Base-by-base conservation (phyloP, 1,140 invertebrate genomes). In the Eubasilissa regina region DNA sequence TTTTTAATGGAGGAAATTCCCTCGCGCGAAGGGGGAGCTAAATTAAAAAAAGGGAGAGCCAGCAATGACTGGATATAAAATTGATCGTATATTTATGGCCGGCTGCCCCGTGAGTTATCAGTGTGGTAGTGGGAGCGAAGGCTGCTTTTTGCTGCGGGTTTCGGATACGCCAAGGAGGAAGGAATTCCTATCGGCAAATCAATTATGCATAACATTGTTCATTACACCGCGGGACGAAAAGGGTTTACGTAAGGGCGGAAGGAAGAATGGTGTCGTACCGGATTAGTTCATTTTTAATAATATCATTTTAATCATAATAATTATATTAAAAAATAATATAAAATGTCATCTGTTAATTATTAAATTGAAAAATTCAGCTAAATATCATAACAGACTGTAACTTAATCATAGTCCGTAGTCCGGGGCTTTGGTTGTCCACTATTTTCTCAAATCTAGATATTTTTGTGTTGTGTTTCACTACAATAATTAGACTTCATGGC, bases 191-290 rank as follows among this genome's bases (percentile, higher is more conserved):
- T 82, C 81, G 78, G 78, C 79, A 62, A 81, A 83, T 83, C 76
- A 83, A 83, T 83, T 83, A 83, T 83, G 81, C 81, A 83, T 83
- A 83, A 83, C 81, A 83, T 83, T 83, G 79, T 83, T 83, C 81
- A 81, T 83, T 83, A 81, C 75, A 79, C 81, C 76, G 44, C 35
- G 76, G 64, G 66, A 70, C 4, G 75, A 45, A 35, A 35, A 60
- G 25, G 43, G 43, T 15, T 19, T 43, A 21, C 15, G 53, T 72
- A 70, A 72, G 74, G 74, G 74, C 48, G 60, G 68, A 35, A 35
- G 15, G 11, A 25, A 13, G 25, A 64, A 47, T 62, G 21, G 47
- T 68, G 35, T 53, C 51, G 74, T 72, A 72, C 3, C 48, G 68
- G 68, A 45, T 66, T 21, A 43, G 11, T 51, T 13, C 9, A 51